Base-by-base conservation (phyloP, 2,888 invertebrate species). In the Cepaea hortensis region DNA sequence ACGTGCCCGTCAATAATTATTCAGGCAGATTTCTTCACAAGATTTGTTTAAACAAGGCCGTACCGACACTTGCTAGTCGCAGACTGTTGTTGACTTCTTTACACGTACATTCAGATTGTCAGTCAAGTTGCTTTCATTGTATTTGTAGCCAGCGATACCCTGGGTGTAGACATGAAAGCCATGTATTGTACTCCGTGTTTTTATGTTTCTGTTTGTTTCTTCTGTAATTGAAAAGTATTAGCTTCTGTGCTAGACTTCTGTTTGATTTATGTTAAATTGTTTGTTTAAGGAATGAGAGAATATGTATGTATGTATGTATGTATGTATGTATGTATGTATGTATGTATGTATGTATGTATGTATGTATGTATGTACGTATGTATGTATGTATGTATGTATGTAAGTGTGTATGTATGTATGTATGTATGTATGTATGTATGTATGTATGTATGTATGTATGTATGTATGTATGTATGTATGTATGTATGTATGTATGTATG, bases 1-100 rank as follows among this genome's bases (percentile, higher is more conserved):
- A 6, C 77, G 77, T 50, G 77, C 13, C 77, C 48, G 50, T 50
- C 50, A 77, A 77, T 77, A 77, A 77, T 50, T 48, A 48, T 48
- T 77, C 46, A 18, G 77, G 18, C 48, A 77, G 5, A 9, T 77
- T 50, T 77, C 48, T 48, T 48, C 46, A 77, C 50, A 77, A 50
- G 48, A 18, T 48, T 15, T 77, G 77, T 48, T 50, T 77, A 11
- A 15, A 15, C 73, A 50, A 77, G 77, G 13, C 77, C 23, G 55
- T 55, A 11, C 55, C 55, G 7, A 55, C 55, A 55, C 55, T 55
- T 55, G 55, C 55, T 15, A 23, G n/a, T 75, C 75, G 75, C 75
- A 75, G 46, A 46, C 15, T 35, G 72, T 72, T 35, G n/a, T 23
- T 72, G 7, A 48, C 75, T 75, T 18, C 48, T 15, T 75, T 35